These are phyloP conservation scores for Electrona antarctica DNA, from an alignment of 2,113 vertebrate species.

Conservation along the genomic window DNA sequence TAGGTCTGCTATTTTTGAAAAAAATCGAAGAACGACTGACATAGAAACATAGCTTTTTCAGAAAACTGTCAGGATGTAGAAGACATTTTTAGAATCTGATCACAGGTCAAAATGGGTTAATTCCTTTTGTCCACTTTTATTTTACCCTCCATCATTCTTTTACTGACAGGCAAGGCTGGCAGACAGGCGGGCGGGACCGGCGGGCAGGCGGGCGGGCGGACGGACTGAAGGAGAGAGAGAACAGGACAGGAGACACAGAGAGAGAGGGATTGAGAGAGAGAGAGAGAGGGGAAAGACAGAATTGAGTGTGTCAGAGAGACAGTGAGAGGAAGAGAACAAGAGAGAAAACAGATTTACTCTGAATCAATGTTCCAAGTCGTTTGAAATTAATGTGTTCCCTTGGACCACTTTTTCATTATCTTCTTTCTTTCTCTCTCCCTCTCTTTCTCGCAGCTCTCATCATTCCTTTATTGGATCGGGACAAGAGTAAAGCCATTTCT, in stretches of 20 bases:
- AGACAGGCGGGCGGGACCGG: neutral
- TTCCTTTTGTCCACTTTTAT: constrained; percentile 18
- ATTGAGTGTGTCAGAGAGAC: neutral
- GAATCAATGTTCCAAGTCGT: constrained; percentile 28
- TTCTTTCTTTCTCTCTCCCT: neutral
- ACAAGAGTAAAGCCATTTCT: constrained; percentile 70
- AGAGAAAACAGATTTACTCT: constrained; percentile 5
- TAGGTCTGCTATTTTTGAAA: too few species aligned
- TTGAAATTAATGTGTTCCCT: neutral
- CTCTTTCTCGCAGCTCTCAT: constrained; percentile 79
- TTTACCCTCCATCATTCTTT: constrained; percentile 18
- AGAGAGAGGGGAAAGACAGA: neutral
- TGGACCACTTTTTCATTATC: neutral
- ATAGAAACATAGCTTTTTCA: too few species aligned
- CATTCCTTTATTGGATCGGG: constrained; percentile 83
- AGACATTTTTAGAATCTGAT: too few species aligned
- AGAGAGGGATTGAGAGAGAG: too few species aligned
- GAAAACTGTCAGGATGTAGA: too few species aligned
- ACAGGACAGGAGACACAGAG: too few species aligned
- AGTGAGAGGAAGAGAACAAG: neutral
- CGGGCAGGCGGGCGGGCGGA: too few species aligned
- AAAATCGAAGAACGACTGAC: too few species aligned
- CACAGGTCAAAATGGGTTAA: too few species aligned
- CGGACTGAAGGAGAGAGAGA: neutral
- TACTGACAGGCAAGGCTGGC: neutral